Evolutionary conservation across 2,113 vertebrate species (phyloP).

Genomic region (Calypte anna): DNA sequence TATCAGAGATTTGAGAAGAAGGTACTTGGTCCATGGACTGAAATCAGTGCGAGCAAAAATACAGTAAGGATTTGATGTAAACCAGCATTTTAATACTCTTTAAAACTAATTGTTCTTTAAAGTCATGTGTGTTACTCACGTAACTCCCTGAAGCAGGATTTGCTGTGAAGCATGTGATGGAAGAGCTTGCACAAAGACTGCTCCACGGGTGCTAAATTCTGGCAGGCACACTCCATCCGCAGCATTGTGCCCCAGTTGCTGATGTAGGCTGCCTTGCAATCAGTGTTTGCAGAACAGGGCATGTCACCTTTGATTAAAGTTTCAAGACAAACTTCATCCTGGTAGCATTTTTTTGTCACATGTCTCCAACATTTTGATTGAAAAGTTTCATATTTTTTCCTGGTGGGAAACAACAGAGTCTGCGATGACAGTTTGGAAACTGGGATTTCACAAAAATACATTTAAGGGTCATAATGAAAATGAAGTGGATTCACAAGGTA

Average conservation of each 20-base stretch:
- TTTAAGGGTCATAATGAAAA: not conserved
- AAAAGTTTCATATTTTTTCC: slow-evolving; percentile 77
- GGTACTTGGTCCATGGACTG: not conserved
- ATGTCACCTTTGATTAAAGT: slow-evolving; percentile 68
- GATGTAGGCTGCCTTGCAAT: slow-evolving; percentile 87
- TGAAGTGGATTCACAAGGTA: not conserved
- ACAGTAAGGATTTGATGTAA: not conserved
- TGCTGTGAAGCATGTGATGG: slow-evolving; percentile 83
- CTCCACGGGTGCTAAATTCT: slow-evolving; percentile 39
- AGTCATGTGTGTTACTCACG: not conserved
- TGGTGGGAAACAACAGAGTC: slow-evolving; percentile 17
- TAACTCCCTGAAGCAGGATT: slow-evolving; percentile 83
- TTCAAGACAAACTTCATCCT: slow-evolving; percentile 75
- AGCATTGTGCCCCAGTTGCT: slow-evolving; percentile 81
- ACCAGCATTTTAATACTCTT: not conserved
- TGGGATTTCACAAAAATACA: not conserved
- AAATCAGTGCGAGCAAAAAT: not conserved
- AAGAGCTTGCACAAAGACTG: slow-evolving; percentile 78
- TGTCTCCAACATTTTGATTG: slow-evolving; percentile 82
- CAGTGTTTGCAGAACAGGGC: slow-evolving; percentile 73
- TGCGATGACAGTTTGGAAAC: not conserved
- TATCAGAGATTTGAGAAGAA: not conserved
- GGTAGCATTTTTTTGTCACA: slow-evolving; percentile 65
- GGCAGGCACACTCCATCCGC: slow-evolving; percentile 82
- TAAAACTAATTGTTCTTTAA: not conserved